Conservation (phyloP, 1,140 invertebrate genomes). For the Drosophila auraria region DNA sequence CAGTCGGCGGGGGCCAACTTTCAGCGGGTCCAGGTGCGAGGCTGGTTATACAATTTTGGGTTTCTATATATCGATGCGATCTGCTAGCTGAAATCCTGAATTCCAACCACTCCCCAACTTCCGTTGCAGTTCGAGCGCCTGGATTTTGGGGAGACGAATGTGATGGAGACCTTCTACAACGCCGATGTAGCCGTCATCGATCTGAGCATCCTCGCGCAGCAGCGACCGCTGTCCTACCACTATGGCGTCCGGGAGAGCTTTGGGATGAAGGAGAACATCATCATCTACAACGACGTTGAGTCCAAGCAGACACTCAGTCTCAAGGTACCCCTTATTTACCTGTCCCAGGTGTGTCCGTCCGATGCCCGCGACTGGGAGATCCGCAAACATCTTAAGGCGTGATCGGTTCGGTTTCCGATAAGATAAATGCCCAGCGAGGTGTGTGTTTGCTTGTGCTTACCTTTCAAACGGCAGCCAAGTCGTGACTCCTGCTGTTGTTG, state of each 20-base stretch:
- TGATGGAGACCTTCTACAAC: constrained; percentile 96
- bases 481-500: constrained; percentile 37
- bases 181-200: constrained; percentile 99
- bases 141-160: constrained; percentile 94
- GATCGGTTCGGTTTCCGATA: constrained; percentile 66
- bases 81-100: constrained; percentile 2
- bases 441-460: constrained; percentile 21
- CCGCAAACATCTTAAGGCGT: constrained; percentile 55
- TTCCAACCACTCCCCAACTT: constrained; percentile 1
- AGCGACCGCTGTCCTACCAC: constrained; percentile 97
- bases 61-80: constrained; percentile 23
- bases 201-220: constrained; percentile 95
- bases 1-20: constrained; percentile 91
- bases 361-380: constrained; percentile 27
- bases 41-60: constrained; percentile 48
- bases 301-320: constrained; percentile 93
- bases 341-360: constrained; percentile 10
- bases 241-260: constrained; percentile 99
- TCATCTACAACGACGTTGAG: constrained; percentile 96
- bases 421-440: constrained; percentile 65
- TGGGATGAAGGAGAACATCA: constrained; percentile 99
- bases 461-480: constrained; percentile 58
- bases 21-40: constrained; percentile 91
- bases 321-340: constrained; percentile 87
- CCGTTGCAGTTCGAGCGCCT: constrained; percentile 91